These are phyloP conservation scores for Acleris holmiana DNA, from an alignment of 2,888 invertebrate genomes.

Conservation along the genomic window DNA sequence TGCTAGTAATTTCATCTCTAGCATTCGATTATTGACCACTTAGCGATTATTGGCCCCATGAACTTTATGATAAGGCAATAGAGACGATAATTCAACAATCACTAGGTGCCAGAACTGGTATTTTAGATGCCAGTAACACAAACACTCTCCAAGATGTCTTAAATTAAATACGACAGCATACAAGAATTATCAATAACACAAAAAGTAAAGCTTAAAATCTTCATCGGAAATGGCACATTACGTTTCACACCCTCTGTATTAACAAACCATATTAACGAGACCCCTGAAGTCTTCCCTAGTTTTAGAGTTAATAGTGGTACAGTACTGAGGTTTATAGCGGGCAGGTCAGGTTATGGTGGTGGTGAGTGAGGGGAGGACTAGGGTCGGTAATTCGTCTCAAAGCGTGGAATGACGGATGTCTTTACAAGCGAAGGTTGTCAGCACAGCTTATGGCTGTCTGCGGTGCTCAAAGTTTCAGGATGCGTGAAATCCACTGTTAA, in stretches of 20 bases:
- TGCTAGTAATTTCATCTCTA: too few relatives aligned
- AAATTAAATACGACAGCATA: conserved; percentile 18
- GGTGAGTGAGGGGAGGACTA: conserved; percentile 58
- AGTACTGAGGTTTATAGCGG: conserved; percentile 19
- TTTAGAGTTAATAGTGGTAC: conserved; percentile 7
- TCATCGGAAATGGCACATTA: conserved; percentile 79
- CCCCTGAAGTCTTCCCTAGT: conserved; percentile 30
- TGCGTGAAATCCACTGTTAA: background rate
- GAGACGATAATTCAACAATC: too few relatives aligned
- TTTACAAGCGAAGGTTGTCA: conserved; percentile 80
- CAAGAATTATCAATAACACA: conserved; percentile 12
- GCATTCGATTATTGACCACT: too few relatives aligned
- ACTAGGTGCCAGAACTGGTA: too few relatives aligned
- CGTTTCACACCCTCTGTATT: conserved; percentile 46
- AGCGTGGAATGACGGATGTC: conserved; percentile 79
- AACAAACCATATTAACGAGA: conserved; percentile 44
- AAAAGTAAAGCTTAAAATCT: conserved; percentile 42
- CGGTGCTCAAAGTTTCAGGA: conserved; percentile 55
- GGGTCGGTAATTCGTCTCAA: conserved; percentile 66
- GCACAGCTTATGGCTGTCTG: conserved; percentile 50
- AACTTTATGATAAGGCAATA: too few relatives aligned
- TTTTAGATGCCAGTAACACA: background rate
- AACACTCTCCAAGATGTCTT: background rate
- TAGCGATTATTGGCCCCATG: too few relatives aligned
- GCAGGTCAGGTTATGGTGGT: conserved; percentile 50